Base-by-base conservation (phyloP, 2,888 invertebrate species). In the Mimumesa dahlbomi region DNA sequence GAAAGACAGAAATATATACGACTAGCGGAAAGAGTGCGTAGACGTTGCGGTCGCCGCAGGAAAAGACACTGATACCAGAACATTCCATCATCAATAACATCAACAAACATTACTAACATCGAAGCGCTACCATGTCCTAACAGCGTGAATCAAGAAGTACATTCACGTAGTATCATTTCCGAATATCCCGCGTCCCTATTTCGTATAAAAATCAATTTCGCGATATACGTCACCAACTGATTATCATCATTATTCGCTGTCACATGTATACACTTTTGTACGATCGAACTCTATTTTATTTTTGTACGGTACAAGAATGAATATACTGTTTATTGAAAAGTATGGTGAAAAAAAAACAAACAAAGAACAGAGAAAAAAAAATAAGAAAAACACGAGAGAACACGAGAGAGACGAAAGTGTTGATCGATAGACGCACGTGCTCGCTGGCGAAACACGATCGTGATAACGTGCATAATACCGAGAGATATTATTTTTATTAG, bases 1-100 rank as follows among this genome's bases (percentile, higher is more conserved):
- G 58, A 79, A 1, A 82, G 76, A n/a, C 46, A 40, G 2, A 77
- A 72, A 34, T 86, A 84, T 64, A 61, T 77, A 6, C 59, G 73
- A 7, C 61, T 81, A 19, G 77, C 80, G 4, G 52, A 48, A 5
- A 59, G 5, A 16, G 48, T 25, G n/a, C 18, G 0, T 7, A 56
- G 46, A 22, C 22, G 49, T 6, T 45, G 63, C 13, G 7, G 16
- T 9, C 22, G 6, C 2, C 14, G 14, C 4, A n/a, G 43, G 11
- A 52, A 42, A 36, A 21, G 29, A n/a, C 6, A 1, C 9, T 36
- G 18, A 31, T 3, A 14, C 11, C 9, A n/a, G n/a, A n/a, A n/a
- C n/a, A n/a, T n/a, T n/a, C n/a, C n/a, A n/a, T n/a, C n/a, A n/a
- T n/a, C n/a, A n/a, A n/a, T n/a, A n/a, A n/a, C n/a, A n/a, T n/a